phyloP scores from a whole-genome alignment of 2,113 vertebrate species.

The Marcusenius ussheri region DNA sequence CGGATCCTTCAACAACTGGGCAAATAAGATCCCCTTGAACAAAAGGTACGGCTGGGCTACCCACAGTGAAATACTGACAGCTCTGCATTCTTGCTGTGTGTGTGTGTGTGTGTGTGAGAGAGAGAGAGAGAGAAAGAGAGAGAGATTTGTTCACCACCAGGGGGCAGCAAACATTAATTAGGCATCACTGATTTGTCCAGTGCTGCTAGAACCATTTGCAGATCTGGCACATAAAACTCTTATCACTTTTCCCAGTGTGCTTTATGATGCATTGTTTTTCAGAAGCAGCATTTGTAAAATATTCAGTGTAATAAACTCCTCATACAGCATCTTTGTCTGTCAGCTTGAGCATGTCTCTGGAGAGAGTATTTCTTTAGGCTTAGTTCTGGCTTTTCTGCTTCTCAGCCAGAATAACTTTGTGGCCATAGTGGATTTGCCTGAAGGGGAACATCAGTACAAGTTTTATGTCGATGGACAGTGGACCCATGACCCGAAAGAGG shows the following conservation, averaged over 20 bases:
- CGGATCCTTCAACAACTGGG: conserved; percentile 98
- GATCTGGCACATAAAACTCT: background rate
- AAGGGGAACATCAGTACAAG: conserved; percentile 98
- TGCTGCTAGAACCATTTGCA: background rate
- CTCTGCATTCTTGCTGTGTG: background rate
- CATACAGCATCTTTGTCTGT: background rate
- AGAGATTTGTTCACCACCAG: conserved; percentile 11
- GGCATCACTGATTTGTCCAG: background rate
- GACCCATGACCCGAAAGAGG: conserved; percentile 87
- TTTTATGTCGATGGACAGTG: conserved; percentile 93
- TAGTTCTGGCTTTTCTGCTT: conserved; percentile 29
- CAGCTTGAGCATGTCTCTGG: background rate
- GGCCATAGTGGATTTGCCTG: conserved; percentile 87
- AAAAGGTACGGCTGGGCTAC: conserved; percentile 67
- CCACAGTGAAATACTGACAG: background rate
- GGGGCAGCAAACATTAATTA: conserved; percentile 12
- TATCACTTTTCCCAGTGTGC: background rate
- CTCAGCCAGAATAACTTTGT: conserved; percentile 90
- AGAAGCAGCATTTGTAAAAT: background rate
- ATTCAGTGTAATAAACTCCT: background rate
- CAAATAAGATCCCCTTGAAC: conserved; percentile 85
- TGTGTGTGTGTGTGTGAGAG: too few relatives aligned
- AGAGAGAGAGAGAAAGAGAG: too few relatives aligned
- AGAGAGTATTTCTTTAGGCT: background rate
- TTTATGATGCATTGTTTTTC: background rate